These are phyloP conservation scores for Choloepus didactylus DNA, from an alignment of 2,797 vertebrate genomes.

Conservation along the genomic window DNA sequence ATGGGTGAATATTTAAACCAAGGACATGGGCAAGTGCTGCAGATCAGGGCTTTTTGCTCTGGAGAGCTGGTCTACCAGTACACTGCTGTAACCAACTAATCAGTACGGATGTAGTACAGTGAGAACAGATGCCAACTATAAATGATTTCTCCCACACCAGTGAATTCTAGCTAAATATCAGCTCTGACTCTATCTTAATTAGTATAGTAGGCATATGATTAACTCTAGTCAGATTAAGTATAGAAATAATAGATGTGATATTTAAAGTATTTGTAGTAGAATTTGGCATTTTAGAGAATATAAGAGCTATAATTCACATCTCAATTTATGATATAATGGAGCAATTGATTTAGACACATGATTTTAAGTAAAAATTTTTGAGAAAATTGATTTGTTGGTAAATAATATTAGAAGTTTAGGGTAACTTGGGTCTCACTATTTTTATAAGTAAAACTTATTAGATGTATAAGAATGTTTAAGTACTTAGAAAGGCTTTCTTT, in stretches of 20 bases:
- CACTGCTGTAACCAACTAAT: neutral
- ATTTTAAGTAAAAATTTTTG: conserved; percentile 35
- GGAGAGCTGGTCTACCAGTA: neutral
- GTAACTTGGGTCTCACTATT: neutral
- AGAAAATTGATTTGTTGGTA: neutral
- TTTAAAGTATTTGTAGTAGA: neutral
- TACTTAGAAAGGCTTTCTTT: neutral
- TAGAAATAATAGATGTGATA: neutral
- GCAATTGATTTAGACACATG: neutral
- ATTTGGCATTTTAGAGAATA: neutral
- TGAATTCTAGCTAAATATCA: neutral
- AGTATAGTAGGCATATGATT: neutral
- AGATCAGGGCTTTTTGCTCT: neutral
- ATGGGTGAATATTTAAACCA: neutral
- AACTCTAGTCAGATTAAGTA: neutral
- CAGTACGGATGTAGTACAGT: neutral
- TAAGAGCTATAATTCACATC: neutral
- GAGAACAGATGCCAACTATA: neutral
- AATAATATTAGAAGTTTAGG: neutral
- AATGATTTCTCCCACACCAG: neutral
- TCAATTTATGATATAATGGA: neutral
- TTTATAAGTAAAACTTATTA: conserved; percentile 9
- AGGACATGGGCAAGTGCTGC: neutral
- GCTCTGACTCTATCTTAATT: neutral
- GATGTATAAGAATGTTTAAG: neutral